A percentile compares a stretch with the other conserved stretches of the same genome.
These are phyloP conservation scores for human (Homo sapiens) DNA, from an alignment of 2,113 vertebrate genomes.

Conservation along the genomic window GRCh38 chr12:65260501-65261000, in stretches of 20 bases:
- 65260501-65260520: background rate
- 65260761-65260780: background rate
- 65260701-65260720: background rate
- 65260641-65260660: background rate
- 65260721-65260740: background rate
- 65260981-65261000: too few species aligned
- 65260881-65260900: too few species aligned
- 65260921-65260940: too few species aligned
- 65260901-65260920: too few species aligned
- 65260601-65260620: background rate
- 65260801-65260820: background rate
- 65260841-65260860: background rate
- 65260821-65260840: background rate
- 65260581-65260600: background rate
- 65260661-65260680: background rate
- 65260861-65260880: too few species aligned
- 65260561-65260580: background rate
- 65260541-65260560: background rate
- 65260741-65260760: background rate
- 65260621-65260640: too few species aligned
- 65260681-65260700: background rate
- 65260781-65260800: background rate
- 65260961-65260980: too few species aligned
- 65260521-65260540: background rate
- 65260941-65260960: too few species aligned